phyloP scores from a whole-genome alignment of 1,140 invertebrate species.

The Plectrocnemia conspersa region DNA sequence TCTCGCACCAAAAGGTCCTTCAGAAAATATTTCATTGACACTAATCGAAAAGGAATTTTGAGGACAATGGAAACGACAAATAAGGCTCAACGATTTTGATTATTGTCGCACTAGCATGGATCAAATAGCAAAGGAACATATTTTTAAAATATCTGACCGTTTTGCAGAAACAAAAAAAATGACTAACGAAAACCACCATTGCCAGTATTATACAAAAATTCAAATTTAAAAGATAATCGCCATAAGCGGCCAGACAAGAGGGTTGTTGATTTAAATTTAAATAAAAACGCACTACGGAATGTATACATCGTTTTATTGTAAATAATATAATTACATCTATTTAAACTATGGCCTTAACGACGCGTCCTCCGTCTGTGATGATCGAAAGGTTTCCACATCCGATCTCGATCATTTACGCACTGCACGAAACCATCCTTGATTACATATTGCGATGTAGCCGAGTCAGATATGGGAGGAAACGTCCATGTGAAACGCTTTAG shows the following conservation, averaged over 20 bases:
- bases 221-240: background rate
- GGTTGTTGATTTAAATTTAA: background rate
- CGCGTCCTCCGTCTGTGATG: too few relatives aligned
- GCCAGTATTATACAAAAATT: background rate
- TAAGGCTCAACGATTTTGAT: too few relatives aligned
- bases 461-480: slow-evolving; percentile 1
- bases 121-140: too few relatives aligned
- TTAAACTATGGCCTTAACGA: background rate
- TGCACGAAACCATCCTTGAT: background rate
- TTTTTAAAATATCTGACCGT: too few relatives aligned
- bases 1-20: too few relatives aligned
- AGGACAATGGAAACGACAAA: too few relatives aligned
- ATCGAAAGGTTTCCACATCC: background rate
- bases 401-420: background rate
- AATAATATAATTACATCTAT: slow-evolving; percentile 20
- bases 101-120: too few relatives aligned
- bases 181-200: background rate
- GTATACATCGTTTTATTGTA: slow-evolving; percentile 19
- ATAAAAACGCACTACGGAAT: background rate
- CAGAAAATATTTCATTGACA: too few relatives aligned
- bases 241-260: background rate
- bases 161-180: too few relatives aligned
- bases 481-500: slow-evolving; percentile 8
- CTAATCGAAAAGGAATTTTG: too few relatives aligned
- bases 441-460: background rate